Evolutionary conservation across 2,113 vertebrate species (phyloP).

Genomic region (Butastur rufipennis): DNA sequence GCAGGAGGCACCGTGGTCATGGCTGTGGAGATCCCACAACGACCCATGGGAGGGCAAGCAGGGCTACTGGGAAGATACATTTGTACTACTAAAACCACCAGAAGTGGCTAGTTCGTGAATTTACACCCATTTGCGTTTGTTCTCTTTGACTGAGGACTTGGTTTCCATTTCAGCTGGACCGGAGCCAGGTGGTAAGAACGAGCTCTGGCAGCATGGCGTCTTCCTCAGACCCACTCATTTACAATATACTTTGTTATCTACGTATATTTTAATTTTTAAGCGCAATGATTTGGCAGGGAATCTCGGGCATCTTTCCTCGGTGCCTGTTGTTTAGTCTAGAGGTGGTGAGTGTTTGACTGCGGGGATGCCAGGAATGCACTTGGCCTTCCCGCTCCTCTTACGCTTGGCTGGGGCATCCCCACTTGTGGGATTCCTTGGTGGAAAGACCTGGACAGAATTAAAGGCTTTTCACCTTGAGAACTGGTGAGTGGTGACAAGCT

Average conservation of each 20-base stretch:
- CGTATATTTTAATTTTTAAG: background rate
- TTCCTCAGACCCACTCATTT: background rate
- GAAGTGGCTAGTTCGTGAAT: background rate
- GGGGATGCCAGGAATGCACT: background rate
- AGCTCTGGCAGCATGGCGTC: background rate
- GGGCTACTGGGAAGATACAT: background rate
- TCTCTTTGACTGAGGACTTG: background rate
- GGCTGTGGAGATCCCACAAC: background rate
- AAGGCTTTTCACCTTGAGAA: background rate
- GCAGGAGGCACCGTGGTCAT: background rate
- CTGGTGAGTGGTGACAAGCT: background rate
- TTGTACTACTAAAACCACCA: background rate
- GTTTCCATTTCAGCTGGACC: background rate
- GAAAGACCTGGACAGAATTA: background rate
- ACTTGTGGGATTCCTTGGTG: background rate
- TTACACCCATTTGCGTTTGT: background rate
- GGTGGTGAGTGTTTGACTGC: background rate
- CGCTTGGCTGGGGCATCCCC: background rate
- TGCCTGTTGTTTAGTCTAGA: constrained; percentile 18
- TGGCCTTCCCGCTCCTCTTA: background rate
- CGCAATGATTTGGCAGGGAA: background rate
- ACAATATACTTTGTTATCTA: background rate
- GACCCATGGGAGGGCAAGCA: too few species aligned
- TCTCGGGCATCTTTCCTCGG: background rate
- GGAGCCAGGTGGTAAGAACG: background rate